Evolutionary conservation across 1,140 invertebrate genomes (phyloP).

Genomic region (Drosophila pandora): DNA sequence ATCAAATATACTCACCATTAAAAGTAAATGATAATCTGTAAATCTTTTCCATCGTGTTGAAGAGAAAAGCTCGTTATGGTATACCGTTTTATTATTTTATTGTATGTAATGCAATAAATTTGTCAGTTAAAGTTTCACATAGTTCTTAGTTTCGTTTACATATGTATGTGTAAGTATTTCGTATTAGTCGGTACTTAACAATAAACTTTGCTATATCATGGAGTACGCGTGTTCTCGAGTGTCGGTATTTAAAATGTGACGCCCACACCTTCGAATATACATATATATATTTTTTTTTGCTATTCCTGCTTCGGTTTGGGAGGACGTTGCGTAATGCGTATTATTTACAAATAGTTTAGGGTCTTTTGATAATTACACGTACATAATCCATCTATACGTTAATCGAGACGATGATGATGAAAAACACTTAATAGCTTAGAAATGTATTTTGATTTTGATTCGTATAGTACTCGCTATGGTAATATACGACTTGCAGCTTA

Average conservation of each 20-base stretch:
- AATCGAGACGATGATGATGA: conserved; percentile 61
- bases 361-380: conserved; percentile 39
- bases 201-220: conserved; percentile 68
- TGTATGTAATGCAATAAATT: conserved; percentile 79
- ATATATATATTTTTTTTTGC: too few species aligned
- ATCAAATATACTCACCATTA: not conserved
- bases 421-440: conserved; percentile 79
- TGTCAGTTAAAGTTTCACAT: conserved; percentile 78
- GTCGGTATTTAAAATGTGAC: conserved; percentile 44
- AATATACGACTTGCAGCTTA: conserved; percentile 44
- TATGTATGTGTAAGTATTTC: conserved; percentile 58
- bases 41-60: not conserved
- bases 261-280: conserved; percentile 2
- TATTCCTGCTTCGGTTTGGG: conserved; percentile 11
- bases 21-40: not conserved
- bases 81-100: conserved; percentile 77
- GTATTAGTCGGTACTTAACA: conserved; percentile 75
- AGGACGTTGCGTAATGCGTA: conserved; percentile 13
- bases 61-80: conserved; percentile 16
- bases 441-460: conserved; percentile 77
- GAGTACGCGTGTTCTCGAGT: conserved; percentile 45
- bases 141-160: conserved; percentile 65
- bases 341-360: conserved; percentile 49
- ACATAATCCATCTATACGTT: conserved; percentile 44
- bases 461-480: conserved; percentile 52